A percentile compares a stretch with the other conserved stretches of the same genome.
Conservation (phyloP, 2,797 vertebrate genomes). For the Avahi laniger region DNA sequence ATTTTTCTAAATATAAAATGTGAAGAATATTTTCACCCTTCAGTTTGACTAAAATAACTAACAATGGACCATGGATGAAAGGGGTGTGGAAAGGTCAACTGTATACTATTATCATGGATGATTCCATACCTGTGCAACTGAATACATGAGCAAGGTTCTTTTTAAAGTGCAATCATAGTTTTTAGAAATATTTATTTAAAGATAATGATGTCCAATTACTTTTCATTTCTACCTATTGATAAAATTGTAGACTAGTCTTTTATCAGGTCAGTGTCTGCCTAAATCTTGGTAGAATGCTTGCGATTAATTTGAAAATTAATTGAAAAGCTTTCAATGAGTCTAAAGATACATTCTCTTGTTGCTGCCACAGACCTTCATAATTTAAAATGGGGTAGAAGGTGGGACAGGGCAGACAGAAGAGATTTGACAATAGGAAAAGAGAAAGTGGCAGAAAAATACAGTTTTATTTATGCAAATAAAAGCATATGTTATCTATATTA, state of each 20-base stretch:
- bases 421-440: neutral
- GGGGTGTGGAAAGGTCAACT: neutral
- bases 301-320: slow-evolving; percentile 51
- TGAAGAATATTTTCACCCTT: neutral
- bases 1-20: slow-evolving; percentile 31
- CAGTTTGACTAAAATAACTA: neutral
- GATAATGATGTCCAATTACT: neutral
- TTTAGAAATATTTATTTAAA: neutral
- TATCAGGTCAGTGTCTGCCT: neutral
- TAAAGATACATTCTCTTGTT: neutral
- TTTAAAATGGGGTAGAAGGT: neutral
- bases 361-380: neutral
- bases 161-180: neutral
- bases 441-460: neutral
- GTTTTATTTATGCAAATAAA: neutral
- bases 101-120: neutral
- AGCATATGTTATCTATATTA: neutral
- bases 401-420: neutral
- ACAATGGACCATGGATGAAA: neutral
- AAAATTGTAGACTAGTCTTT: neutral
- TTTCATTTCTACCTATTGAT: neutral
- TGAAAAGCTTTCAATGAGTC: neutral
- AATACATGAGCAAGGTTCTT: neutral
- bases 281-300: neutral
- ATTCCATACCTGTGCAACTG: neutral